A percentile compares a stretch with the other conserved stretches of the same genome.
Conservation (phyloP, 2,797 vertebrate species). For the Tokudaia muenninki region DNA sequence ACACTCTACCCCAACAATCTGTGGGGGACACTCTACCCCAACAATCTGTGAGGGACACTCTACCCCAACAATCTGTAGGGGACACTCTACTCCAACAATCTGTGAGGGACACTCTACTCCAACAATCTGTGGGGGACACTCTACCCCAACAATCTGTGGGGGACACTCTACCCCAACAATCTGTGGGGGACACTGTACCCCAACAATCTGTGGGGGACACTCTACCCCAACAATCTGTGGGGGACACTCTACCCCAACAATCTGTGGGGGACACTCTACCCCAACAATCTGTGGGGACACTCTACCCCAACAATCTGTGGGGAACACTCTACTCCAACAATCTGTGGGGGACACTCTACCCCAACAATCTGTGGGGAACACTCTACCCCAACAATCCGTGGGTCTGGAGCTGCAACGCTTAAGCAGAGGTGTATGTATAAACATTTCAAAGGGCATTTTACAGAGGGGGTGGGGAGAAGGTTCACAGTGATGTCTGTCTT, state of each 20-base stretch:
- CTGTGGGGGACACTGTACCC: not conserved
- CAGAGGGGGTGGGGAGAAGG: not conserved
- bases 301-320: too few species aligned
- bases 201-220: not conserved
- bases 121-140: not conserved
- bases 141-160: not conserved
- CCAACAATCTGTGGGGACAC: too few species aligned
- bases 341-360: not conserved
- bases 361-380: not conserved
- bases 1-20: not conserved
- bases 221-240: too few species aligned
- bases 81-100: not conserved
- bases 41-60: not conserved
- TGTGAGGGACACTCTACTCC: not conserved
- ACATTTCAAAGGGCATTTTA: conserved; percentile 3
- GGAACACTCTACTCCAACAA: not conserved
- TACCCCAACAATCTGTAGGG: too few species aligned
- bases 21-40: not conserved
- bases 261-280: not conserved
- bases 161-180: not conserved
- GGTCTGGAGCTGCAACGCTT: not conserved
- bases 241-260: not conserved
- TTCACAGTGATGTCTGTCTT: not conserved
- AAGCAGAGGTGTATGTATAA: not conserved
- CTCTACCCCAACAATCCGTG: not conserved